Conservation (phyloP, 2,113 vertebrate genomes). For the Rhizomys pruinosus region DNA sequence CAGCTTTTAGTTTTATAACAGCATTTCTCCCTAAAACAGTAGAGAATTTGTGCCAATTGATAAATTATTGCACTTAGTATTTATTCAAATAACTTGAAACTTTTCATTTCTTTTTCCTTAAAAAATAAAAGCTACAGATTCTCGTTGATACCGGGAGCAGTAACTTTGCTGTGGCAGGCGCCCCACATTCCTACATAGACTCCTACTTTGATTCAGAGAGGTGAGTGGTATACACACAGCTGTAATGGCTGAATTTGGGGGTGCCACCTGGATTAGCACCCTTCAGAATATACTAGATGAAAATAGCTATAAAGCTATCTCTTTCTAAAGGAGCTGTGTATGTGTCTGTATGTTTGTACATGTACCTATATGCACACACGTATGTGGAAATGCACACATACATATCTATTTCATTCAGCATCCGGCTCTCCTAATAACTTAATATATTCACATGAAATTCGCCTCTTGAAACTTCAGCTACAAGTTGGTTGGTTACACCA, state of each 20-base stretch:
- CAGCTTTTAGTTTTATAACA: background rate
- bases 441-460: rapidly evolving
- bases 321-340: background rate
- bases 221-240: slow-evolving; percentile 76
- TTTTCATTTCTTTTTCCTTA: slow-evolving; percentile 79
- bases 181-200: slow-evolving; percentile 89
- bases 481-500: rapidly evolving
- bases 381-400: background rate
- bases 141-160: slow-evolving; percentile 99
- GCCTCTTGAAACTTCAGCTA: background rate
- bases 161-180: slow-evolving; percentile 97
- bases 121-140: slow-evolving; percentile 93
- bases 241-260: background rate
- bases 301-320: too few relatives aligned
- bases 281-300: background rate
- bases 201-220: slow-evolving; percentile 89
- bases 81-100: slow-evolving; percentile 35
- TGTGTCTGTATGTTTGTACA: background rate
- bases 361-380: rapidly evolving
- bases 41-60: background rate
- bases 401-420: background rate
- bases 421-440: too few relatives aligned
- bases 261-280: rapidly evolving
- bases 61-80: background rate
- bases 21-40: background rate